Base-by-base conservation (phyloP, 2,888 invertebrate genomes). In the Auanema sp. region DNA sequence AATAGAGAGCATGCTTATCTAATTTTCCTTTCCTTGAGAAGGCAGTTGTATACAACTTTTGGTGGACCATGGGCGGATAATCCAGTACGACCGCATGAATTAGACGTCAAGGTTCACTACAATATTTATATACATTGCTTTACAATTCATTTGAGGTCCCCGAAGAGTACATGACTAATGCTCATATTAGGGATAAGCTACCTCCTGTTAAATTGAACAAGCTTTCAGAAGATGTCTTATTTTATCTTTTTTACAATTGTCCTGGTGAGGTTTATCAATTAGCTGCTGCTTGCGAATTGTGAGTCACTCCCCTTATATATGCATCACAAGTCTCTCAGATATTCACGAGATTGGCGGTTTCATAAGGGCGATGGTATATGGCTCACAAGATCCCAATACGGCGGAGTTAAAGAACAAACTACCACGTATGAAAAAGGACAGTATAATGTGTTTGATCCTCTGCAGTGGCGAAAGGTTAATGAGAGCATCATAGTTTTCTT, bases 241-340 rank as follows among this genome's bases (percentile, higher is more conserved):
- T 98, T 89, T 98, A 93, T 88, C 90, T 98, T 87, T 98, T 97
- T 88, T 98, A 98, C 88, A 96, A 94, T 88, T 96, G 93, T 87
- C 92, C 93, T 84, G 95, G 96, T 82, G 97, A 98, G 88, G 91
- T 93, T 81, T 89, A 97, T 88, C 98, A 98, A 88, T 88, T 97
- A 83, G 93, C 93, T 84, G 96, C 96, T 77, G 97, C 97, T 83
- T 90, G 66, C 51, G 81, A 81, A 74, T 68, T 81, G 81, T 81
- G 51, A 65, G 76, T 66, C 52, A 55, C 53, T 58, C 52, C 10
- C 4, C 21, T 43, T 3, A 5, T 47, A 47, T 10, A 16, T 47
- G 6, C 47, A 5, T 3, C 3, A 47, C 11, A 52, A 44, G 0
- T n/a, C 11, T 60, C 68, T 0, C 33, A 62, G 62, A 24, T 62